These are phyloP conservation scores for Homalodisca vitripennis DNA, from an alignment of 1,140 invertebrate species.

Conservation along the genomic window DNA sequence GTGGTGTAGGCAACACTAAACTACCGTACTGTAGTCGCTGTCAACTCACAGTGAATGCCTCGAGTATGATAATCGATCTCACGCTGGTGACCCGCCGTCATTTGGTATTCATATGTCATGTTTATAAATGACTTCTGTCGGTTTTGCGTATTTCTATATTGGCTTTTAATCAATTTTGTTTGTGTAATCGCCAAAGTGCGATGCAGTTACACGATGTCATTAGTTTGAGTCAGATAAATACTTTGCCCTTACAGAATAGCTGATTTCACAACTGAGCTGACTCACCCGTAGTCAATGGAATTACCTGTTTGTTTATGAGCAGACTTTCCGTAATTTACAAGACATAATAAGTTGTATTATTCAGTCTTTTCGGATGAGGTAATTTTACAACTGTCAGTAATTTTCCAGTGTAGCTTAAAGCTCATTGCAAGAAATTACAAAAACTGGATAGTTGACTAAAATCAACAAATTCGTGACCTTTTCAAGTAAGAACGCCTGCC, in stretches of 20 bases:
- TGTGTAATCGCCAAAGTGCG: background rate
- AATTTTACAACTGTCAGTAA: too few relatives aligned
- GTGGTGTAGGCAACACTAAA: too few relatives aligned
- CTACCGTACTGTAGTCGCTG: too few relatives aligned
- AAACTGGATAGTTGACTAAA: too few relatives aligned
- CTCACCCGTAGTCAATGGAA: background rate
- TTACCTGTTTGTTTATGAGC: background rate
- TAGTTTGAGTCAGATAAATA: background rate
- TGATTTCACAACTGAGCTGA: background rate
- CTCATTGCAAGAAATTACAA: too few relatives aligned
- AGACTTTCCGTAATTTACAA: too few relatives aligned
- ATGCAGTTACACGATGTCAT: background rate
- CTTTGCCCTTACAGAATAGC: background rate
- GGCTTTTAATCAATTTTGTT: background rate
- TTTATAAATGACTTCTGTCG: background rate
- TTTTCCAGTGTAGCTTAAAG: too few relatives aligned
- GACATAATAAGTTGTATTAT: too few relatives aligned
- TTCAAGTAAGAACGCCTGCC: background rate
- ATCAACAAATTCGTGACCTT: too few relatives aligned
- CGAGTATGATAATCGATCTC: constrained; percentile 17
- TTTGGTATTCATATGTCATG: constrained; percentile 18
- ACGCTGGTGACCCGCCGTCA: constrained; percentile 17
- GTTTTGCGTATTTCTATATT: background rate
- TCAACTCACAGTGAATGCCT: background rate
- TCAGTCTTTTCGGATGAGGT: too few relatives aligned